A percentile compares a stretch with the other conserved stretches of the same genome.
Conservation (phyloP, 2,113 vertebrate species). For the Recurvirostra avosetta region DNA sequence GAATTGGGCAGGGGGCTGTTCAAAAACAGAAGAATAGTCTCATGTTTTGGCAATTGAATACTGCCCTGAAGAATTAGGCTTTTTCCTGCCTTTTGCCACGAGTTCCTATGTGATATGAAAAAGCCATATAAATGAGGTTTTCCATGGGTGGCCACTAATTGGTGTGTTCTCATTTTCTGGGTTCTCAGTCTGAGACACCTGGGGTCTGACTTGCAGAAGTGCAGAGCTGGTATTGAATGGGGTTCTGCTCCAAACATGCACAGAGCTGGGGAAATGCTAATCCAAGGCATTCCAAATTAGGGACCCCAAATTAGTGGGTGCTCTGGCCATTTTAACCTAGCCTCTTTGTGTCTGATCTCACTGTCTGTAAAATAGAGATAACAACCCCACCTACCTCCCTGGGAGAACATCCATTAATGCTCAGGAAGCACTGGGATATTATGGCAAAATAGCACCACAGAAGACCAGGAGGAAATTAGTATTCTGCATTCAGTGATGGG, state of each 20-base stretch:
- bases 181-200: conserved; percentile 18
- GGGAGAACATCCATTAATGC: background rate
- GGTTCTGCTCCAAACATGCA: background rate
- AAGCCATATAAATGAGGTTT: conserved; percentile 12
- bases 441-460: background rate
- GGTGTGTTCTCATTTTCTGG: conserved; percentile 23
- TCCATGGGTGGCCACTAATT: conserved; percentile 48
- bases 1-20: conserved; percentile 1
- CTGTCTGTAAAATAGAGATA: background rate
- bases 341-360: background rate
- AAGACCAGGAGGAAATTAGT: background rate
- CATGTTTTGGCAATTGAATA: conserved; percentile 34
- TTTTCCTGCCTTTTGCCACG: conserved; percentile 18
- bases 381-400: background rate
- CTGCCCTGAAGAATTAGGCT: conserved; percentile 6
- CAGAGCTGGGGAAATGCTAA: background rate
- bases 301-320: background rate
- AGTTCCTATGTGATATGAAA: background rate
- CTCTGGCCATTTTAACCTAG: conserved; percentile 9
- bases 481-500: background rate
- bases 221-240: background rate
- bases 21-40: conserved; percentile 25
- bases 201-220: background rate
- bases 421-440: background rate
- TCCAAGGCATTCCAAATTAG: background rate